These are phyloP conservation scores for Suricata suricatta DNA, from an alignment of 2,113 vertebrate genomes.

Conservation along the genomic window DNA sequence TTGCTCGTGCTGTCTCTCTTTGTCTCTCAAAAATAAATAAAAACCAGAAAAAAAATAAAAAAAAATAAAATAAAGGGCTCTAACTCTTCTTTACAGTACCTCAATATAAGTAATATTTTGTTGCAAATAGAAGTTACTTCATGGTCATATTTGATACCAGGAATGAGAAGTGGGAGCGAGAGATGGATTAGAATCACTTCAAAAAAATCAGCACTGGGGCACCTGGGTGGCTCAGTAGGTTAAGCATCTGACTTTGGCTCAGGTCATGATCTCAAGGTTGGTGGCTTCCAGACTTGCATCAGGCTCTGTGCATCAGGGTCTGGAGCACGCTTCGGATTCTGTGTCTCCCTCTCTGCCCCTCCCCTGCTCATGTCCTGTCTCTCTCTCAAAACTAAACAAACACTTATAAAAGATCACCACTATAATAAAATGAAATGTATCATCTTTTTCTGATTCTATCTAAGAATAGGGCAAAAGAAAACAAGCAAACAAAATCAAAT, in stretches of 20 bases:
- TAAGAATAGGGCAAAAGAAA: background rate
- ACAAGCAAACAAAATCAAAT: background rate
- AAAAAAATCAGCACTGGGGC: background rate
- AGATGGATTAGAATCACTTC: background rate
- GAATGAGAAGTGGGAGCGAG: background rate
- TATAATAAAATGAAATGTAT: background rate
- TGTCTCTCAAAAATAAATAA: no score
- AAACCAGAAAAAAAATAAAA: no score
- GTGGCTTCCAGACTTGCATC: no score
- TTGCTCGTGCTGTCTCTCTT: no score
- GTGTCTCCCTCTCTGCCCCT: no score
- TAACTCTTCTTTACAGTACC: background rate
- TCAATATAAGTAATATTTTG: background rate
- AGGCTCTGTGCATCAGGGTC: no score
- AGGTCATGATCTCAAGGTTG: no score
- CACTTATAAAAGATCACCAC: background rate
- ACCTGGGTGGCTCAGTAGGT: no score
- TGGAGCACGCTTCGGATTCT: no score
- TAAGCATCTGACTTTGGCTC: no score
- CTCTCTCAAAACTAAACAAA: no score
- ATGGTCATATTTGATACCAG: background rate
- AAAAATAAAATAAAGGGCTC: background rate
- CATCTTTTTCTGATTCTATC: background rate
- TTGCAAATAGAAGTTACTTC: background rate
- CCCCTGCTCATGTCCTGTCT: no score